Conservation (phyloP, 2,797 vertebrate genomes). For the Callimico goeldii region DNA sequence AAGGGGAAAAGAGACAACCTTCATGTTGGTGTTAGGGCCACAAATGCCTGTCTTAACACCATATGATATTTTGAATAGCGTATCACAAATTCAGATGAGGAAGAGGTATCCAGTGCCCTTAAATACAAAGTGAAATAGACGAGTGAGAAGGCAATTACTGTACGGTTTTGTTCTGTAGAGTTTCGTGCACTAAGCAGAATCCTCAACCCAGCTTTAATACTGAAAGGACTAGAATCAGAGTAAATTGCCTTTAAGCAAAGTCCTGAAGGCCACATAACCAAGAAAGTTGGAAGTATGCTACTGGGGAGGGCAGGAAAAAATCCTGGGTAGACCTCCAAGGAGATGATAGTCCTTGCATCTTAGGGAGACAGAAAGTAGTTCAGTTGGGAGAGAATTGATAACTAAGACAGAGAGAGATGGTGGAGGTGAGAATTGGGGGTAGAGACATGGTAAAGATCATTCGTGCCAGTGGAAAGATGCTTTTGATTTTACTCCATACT, state of each 20-base stretch:
- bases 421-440: fast-evolving
- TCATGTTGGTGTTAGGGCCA: background rate
- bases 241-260: background rate
- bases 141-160: background rate
- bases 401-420: background rate
- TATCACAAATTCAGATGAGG: background rate
- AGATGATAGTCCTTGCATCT: too few relatives aligned
- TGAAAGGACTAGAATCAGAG: background rate
- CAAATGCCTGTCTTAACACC: background rate
- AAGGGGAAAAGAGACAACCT: background rate
- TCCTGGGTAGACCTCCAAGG: background rate
- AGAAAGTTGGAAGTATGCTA: fast-evolving
- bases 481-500: background rate
- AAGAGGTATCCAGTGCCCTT: background rate
- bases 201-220: background rate
- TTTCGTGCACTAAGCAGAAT: background rate
- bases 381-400: background rate
- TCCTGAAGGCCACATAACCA: background rate
- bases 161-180: background rate
- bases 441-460: background rate
- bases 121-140: background rate
- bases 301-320: fast-evolving
- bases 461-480: background rate
- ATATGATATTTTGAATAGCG: background rate
- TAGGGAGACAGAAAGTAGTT: background rate